A percentile compares a stretch with the other conserved stretches of the same genome.
Conservation (phyloP, 2,113 vertebrate species). For the Entosphenus tridentatus region DNA sequence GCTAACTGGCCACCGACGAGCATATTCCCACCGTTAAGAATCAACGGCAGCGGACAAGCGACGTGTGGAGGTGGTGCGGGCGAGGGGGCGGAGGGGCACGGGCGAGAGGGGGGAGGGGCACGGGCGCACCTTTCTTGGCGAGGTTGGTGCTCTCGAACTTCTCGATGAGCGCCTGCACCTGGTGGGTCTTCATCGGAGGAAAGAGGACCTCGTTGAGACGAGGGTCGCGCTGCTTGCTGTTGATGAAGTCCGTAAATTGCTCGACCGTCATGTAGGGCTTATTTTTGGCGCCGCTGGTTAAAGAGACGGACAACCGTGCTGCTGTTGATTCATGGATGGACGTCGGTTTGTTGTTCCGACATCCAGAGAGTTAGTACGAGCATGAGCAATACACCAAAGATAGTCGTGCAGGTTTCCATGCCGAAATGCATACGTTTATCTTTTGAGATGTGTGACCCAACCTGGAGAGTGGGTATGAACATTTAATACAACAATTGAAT, state of each 20-base stretch:
- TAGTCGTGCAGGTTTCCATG: too few relatives aligned
- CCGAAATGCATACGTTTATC: too few relatives aligned
- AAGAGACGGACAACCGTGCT: too few relatives aligned
- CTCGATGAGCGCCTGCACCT: slow-evolving; percentile 81
- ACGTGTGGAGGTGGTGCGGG: neutral
- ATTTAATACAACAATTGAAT: too few relatives aligned
- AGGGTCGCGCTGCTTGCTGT: slow-evolving; percentile 46
- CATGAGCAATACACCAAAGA: too few relatives aligned
- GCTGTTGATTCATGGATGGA: too few relatives aligned
- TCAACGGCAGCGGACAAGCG: neutral
- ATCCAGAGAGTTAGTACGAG: too few relatives aligned
- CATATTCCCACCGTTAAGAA: neutral
- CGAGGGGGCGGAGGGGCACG: neutral
- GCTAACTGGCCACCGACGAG: neutral
- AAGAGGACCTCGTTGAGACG: slow-evolving; percentile 58
- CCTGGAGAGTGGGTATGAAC: too few relatives aligned
- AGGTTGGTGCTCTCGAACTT: slow-evolving; percentile 63
- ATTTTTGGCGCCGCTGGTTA: slow-evolving; percentile 41
- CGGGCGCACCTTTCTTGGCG: slow-evolving; percentile 55
- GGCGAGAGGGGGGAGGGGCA: neutral
- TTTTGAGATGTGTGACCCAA: too few relatives aligned
- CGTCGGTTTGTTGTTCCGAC: too few relatives aligned
- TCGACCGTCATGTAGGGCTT: slow-evolving; percentile 54
- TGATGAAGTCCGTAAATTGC: slow-evolving; percentile 53
- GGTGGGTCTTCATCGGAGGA: slow-evolving; percentile 69